Evolutionary conservation across 2,888 invertebrate genomes (phyloP).

Genomic region (Chaitophorus viminalis): DNA sequence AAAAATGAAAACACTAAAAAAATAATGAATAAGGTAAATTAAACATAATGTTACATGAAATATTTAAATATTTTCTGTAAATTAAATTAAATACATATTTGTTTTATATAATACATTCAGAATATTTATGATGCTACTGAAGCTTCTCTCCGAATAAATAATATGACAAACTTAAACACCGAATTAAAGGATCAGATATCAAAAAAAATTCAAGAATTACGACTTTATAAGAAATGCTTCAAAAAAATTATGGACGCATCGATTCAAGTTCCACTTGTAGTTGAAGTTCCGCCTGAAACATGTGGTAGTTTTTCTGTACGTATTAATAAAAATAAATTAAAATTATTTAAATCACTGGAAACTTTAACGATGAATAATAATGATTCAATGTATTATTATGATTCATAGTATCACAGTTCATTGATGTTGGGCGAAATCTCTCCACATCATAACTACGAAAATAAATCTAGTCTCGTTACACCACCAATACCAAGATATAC

Average conservation of each 20-base stretch:
- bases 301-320: conserved; percentile 48
- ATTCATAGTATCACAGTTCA: conserved; percentile 79
- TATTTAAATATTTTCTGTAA: background rate
- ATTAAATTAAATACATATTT: too few relatives aligned
- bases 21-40: conserved; percentile 23
- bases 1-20: background rate
- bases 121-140: background rate
- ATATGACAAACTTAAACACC: background rate
- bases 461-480: conserved; percentile 82
- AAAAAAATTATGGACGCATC: conserved; percentile 74
- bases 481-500: conserved; percentile 86
- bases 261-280: background rate
- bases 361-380: background rate
- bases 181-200: conserved; percentile 70
- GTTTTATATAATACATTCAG: background rate
- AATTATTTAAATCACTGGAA: background rate
- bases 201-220: conserved; percentile 73
- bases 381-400: conserved; percentile 65
- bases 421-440: conserved; percentile 87
- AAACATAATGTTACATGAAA: background rate
- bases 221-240: conserved; percentile 79
- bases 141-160: conserved; percentile 7
- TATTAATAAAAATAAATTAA: background rate
- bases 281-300: conserved; percentile 27
- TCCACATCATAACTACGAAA: conserved; percentile 83